phyloP scores from a whole-genome alignment of 1,140 invertebrate species.

The Tetragonula clypearis region DNA sequence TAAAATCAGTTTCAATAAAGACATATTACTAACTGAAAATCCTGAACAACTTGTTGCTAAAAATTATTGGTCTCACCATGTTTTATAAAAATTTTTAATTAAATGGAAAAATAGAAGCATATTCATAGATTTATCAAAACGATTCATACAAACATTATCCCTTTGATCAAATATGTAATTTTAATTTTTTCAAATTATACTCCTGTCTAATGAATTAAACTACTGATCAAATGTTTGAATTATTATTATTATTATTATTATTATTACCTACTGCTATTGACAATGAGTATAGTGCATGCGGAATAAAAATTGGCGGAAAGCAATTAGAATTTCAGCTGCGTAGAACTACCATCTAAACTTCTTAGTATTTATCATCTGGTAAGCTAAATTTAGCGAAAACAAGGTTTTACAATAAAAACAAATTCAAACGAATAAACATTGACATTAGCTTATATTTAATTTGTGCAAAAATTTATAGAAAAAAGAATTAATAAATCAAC shows the following conservation, averaged over 20 bases:
- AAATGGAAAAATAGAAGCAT: neutral
- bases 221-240: neutral
- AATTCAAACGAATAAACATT: neutral
- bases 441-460: neutral
- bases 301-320: slow-evolving; percentile 47
- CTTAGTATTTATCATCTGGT: neutral
- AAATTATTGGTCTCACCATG: no score
- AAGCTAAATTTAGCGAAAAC: neutral
- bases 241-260: neutral
- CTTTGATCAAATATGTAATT: neutral
- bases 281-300: slow-evolving; percentile 5
- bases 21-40: neutral
- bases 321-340: slow-evolving; percentile 56
- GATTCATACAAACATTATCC: neutral
- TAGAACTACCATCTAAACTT: slow-evolving; percentile 26
- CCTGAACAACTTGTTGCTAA: neutral
- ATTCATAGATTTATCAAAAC: neutral
- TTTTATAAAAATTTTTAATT: neutral
- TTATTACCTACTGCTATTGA: neutral
- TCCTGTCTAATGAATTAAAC: neutral
- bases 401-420: neutral
- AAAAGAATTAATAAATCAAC: neutral
- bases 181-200: neutral
- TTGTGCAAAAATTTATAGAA: neutral
- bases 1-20: neutral